Conservation (phyloP, 1,140 invertebrate genomes). For the Procambarus clarkii region DNA sequence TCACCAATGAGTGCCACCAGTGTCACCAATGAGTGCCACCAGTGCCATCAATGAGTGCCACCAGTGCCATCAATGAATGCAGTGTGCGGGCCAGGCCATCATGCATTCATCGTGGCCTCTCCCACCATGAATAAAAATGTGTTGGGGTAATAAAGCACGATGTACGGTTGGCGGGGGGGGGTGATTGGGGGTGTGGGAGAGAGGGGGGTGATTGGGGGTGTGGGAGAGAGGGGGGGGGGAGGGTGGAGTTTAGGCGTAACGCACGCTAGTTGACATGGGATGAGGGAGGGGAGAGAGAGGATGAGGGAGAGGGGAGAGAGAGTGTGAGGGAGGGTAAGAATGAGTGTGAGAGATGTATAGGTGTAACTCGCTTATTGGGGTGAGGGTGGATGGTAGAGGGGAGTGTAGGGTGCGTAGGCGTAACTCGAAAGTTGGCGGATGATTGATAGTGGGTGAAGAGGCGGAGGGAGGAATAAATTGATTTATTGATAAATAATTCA, state of each 20-base stretch:
- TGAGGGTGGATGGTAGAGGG: background rate
- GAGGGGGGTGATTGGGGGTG: background rate
- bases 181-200: background rate
- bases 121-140: slow-evolving; percentile 38
- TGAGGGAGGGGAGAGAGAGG: background rate
- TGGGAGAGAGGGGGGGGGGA: background rate
- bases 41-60: no score
- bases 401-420: background rate
- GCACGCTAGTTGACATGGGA: background rate
- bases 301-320: background rate
- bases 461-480: background rate
- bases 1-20: no score
- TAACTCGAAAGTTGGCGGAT: no score
- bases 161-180: background rate
- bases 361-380: no score
- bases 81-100: background rate
- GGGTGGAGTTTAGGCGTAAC: no score
- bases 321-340: background rate
- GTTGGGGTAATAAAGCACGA: slow-evolving; percentile 2
- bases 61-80: background rate
- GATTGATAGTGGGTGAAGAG: background rate
- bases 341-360: background rate
- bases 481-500: background rate
- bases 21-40: no score
- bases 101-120: background rate